Conservation (phyloP, 2,797 vertebrate genomes). For the Oreonectes daqikongensis region DNA sequence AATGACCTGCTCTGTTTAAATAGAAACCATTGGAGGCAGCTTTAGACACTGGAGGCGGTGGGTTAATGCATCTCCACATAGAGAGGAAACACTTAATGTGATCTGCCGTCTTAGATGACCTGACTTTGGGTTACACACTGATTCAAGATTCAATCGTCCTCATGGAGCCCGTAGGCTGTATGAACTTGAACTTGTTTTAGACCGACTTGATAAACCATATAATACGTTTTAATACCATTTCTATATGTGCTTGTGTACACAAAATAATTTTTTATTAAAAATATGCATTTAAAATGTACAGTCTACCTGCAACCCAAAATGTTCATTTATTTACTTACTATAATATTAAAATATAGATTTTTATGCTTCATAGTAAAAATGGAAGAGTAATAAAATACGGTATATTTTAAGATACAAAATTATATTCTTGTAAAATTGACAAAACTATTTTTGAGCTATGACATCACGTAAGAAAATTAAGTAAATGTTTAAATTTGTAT, state of each 20-base stretch:
- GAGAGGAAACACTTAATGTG: slow-evolving; percentile 40
- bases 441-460: too few relatives aligned
- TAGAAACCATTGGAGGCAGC: slow-evolving; percentile 21
- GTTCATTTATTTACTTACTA: too few relatives aligned
- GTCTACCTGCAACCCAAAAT: too few relatives aligned
- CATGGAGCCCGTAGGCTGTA: not conserved
- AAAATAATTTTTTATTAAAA: not conserved
- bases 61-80: slow-evolving; percentile 28
- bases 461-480: too few relatives aligned
- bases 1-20: slow-evolving; percentile 8
- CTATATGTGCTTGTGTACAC: not conserved
- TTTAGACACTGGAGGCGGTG: slow-evolving; percentile 6
- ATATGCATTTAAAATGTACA: not conserved
- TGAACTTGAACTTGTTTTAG: too few relatives aligned
- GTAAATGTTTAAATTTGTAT: too few relatives aligned
- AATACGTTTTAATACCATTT: too few relatives aligned
- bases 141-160: not conserved
- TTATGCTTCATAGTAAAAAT: too few relatives aligned
- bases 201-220: not conserved
- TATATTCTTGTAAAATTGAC: too few relatives aligned
- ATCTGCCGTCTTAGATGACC: slow-evolving; percentile 25
- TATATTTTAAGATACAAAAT: too few relatives aligned
- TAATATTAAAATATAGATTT: too few relatives aligned
- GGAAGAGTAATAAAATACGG: too few relatives aligned
- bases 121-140: not conserved